Percentiles rank a stretch among this genome's conserved stretches.
These are phyloP conservation scores for Enteromius fasciolatus DNA, from an alignment of 2,797 vertebrate genomes.

Conservation along the genomic window DNA sequence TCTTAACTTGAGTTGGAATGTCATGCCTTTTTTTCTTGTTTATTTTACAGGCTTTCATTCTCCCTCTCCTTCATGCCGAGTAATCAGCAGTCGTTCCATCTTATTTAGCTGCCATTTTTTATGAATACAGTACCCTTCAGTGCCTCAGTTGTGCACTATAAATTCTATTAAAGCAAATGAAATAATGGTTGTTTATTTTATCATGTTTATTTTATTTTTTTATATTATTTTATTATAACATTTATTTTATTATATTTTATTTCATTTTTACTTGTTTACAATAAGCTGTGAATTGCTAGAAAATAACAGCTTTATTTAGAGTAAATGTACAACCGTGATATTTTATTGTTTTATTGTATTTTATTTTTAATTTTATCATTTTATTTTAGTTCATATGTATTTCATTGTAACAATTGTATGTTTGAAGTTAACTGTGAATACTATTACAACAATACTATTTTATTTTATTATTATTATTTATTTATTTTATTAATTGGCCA, in stretches of 20 bases:
- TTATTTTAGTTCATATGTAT: neutral
- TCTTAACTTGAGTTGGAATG: slow-evolving; percentile 8
- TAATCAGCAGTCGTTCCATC: neutral
- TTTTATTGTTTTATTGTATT: neutral
- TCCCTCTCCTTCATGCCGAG: neutral
- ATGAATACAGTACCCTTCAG: neutral
- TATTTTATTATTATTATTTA: neutral
- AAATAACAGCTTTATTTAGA: neutral
- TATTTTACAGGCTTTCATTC: neutral
- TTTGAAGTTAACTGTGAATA: neutral
- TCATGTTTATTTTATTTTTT: too few species aligned
- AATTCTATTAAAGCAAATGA: too few species aligned
- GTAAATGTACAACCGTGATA: neutral
- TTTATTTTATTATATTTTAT: neutral
- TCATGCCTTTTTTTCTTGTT: neutral
- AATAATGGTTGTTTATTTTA: too few species aligned
- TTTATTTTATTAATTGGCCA: neutral
- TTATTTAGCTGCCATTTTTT: neutral
- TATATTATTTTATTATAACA: too few species aligned
- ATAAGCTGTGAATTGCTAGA: neutral
- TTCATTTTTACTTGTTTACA: neutral
- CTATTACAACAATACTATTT: too few species aligned
- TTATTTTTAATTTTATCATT: neutral
- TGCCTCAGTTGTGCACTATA: neutral
- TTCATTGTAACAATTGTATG: neutral